Conservation (phyloP, 2,888 invertebrate species). For the Nomada hirtipes region DNA sequence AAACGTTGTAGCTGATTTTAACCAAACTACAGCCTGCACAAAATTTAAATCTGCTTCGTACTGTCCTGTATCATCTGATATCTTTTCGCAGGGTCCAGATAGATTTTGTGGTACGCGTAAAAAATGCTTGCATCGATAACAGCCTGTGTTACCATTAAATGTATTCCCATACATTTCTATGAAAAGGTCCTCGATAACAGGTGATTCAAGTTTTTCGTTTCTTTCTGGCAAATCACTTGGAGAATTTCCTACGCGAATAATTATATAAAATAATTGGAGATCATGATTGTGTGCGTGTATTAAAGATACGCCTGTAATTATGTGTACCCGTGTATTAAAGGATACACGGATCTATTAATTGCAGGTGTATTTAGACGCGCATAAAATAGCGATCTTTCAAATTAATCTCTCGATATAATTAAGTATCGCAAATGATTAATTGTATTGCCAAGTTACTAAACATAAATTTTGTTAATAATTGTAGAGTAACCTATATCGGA, state of each 20-base stretch:
- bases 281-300: too few relatives aligned
- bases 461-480: conserved; percentile 1
- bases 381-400: too few relatives aligned
- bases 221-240: neutral
- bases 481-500: conserved; percentile 23
- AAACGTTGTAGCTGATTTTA: conserved; percentile 49
- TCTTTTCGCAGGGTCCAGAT: neutral
- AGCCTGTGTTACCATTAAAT: conserved; percentile 12
- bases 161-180: conserved; percentile 25
- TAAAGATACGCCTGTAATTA: too few relatives aligned
- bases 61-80: conserved; percentile 4
- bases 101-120: conserved; percentile 38
- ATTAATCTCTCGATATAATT: neutral
- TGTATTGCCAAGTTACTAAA: neutral
- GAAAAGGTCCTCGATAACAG: neutral
- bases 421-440: neutral
- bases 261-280: neutral
- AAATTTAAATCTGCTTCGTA: conserved; percentile 61
- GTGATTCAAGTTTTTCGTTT: neutral
- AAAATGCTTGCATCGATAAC: conserved; percentile 49
- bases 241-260: conserved; percentile 16
- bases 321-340: too few relatives aligned
- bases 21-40: conserved; percentile 65
- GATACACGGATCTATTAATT: too few relatives aligned
- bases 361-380: too few relatives aligned